phyloP scores from a whole-genome alignment of 1,140 invertebrate species.

The Pseudomyrmex gracilis region DNA sequence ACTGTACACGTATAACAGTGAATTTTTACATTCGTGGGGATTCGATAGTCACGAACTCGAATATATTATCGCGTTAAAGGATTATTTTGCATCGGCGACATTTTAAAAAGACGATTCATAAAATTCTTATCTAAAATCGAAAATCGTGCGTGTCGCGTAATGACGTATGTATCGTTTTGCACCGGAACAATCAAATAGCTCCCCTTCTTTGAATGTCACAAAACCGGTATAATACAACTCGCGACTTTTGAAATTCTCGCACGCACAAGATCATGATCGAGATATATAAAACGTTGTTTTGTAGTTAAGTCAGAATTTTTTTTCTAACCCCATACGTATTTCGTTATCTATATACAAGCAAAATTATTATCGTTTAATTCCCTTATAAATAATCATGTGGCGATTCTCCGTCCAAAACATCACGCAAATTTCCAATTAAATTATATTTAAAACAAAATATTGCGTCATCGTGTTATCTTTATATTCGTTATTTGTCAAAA shows the following conservation, averaged over 20 bases:
- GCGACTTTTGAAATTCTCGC: not conserved
- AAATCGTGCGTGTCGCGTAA: slow-evolving; percentile 33
- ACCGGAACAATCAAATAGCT: not conserved
- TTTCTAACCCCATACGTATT: not conserved
- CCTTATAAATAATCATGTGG: slow-evolving; percentile 1
- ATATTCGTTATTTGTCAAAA: not conserved
- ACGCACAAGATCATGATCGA: slow-evolving; percentile 3
- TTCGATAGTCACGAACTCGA: slow-evolving; percentile 9
- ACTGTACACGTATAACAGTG: not conserved
- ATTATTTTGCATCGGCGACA: not conserved
- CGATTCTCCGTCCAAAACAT: no score
- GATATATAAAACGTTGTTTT: slow-evolving; percentile 2
- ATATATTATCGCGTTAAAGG: not conserved
- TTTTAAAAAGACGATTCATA: slow-evolving; percentile 13
- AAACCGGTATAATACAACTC: slow-evolving; percentile 14
- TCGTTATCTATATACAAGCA: not conserved
- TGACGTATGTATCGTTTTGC: slow-evolving; percentile 11
- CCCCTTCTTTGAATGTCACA: not conserved
- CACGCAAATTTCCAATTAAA: not conserved
- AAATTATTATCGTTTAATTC: slow-evolving; percentile 21
- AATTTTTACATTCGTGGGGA: not conserved
- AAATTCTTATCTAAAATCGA: slow-evolving; percentile 23
- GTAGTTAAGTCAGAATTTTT: slow-evolving; percentile 11
- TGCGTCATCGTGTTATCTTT: not conserved
- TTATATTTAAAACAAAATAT: not conserved